Conservation (phyloP, 64 coral and sea anemone genomes). For the Stylophora pistillata region DNA sequence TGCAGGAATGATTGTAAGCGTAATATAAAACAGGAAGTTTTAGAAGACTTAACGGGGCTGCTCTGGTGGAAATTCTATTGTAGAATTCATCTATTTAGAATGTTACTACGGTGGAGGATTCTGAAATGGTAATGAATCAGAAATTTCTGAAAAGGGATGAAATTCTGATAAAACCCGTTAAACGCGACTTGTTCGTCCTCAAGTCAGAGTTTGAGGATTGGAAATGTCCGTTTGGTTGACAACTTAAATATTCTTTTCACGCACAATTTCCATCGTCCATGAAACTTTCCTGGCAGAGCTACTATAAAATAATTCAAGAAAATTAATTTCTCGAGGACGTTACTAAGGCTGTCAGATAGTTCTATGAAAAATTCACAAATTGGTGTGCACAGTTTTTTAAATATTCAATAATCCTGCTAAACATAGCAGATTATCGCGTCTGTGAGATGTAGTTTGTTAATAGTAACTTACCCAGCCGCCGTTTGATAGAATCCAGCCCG, state of each 20-base stretch:
- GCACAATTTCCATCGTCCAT: not conserved
- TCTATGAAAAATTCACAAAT: conserved; percentile 1
- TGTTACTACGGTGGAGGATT: too few species aligned
- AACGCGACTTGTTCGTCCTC: too few species aligned
- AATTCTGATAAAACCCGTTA: too few species aligned
- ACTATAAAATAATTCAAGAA: not conserved
- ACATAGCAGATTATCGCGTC: conserved; percentile 8
- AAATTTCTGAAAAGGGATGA: too few species aligned
- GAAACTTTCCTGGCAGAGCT: not conserved
- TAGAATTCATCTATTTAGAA: too few species aligned
- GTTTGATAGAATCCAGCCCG: conserved; percentile 44
- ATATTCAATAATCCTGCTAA: conserved; percentile 25
- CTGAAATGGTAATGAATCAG: too few species aligned
- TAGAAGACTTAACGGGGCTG: not conserved
- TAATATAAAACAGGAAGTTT: not conserved
- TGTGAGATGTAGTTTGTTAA: not conserved
- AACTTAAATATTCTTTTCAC: too few species aligned
- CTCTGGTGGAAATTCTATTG: too few species aligned
- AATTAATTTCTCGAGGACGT: not conserved
- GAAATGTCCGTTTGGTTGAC: too few species aligned
- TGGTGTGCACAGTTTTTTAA: not conserved
- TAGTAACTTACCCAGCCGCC: conserved; percentile 70
- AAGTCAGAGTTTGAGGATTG: too few species aligned
- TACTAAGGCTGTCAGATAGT: not conserved
- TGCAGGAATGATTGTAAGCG: not conserved